phyloP scores from a whole-genome alignment of 2,888 invertebrate species.

The Chloroclysta siterata region DNA sequence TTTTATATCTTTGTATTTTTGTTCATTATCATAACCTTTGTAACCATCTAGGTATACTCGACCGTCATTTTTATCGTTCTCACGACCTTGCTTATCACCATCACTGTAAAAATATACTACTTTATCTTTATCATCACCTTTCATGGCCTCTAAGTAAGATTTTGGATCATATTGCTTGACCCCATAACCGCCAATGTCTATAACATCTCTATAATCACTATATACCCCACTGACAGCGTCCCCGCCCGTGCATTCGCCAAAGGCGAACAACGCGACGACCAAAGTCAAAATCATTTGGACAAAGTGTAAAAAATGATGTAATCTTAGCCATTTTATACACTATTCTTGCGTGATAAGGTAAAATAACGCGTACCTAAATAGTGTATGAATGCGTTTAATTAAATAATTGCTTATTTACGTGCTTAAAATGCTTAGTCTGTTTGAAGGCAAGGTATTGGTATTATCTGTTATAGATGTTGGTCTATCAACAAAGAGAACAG shows the following conservation, averaged over 20 bases:
- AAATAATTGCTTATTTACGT: neutral
- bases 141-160: neutral
- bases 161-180: slow-evolving; percentile 3
- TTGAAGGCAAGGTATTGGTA: neutral
- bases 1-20: neutral
- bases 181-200: slow-evolving; percentile 1
- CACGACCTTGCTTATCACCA: neutral
- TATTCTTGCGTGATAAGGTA: slow-evolving; percentile 6
- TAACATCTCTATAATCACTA: slow-evolving; percentile 5
- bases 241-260: slow-evolving; percentile 8
- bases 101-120: neutral
- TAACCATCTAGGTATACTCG: neutral
- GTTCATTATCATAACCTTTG: slow-evolving; percentile 7
- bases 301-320: neutral
- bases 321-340: slow-evolving; percentile 15
- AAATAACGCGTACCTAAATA: neutral
- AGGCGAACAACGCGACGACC: slow-evolving; percentile 13
- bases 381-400: neutral
- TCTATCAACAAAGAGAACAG: too few species aligned
- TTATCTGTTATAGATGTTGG: neutral
- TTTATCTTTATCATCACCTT: neutral
- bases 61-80: neutral
- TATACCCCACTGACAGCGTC: neutral
- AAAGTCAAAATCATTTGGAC: slow-evolving; percentile 22
- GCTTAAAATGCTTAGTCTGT: neutral